Conservation (phyloP, 2,797 vertebrate genomes). For the Argentina silus region DNA sequence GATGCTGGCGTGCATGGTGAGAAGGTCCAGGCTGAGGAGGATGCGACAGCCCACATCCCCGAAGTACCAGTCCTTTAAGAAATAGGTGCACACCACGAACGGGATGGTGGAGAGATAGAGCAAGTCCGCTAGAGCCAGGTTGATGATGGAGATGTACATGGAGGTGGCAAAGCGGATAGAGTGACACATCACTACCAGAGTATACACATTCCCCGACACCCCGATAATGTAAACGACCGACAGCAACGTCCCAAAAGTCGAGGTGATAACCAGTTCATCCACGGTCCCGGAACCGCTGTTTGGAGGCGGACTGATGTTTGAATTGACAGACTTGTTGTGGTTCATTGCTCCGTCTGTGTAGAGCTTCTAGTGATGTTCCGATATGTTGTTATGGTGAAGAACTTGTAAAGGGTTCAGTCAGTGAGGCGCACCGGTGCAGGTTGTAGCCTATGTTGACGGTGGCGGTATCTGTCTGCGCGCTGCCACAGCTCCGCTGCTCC, state of each 20-base stretch:
- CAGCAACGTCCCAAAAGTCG: slow-evolving; percentile 87
- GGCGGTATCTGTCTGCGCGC: slow-evolving; percentile 17
- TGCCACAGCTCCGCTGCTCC: slow-evolving; percentile 28
- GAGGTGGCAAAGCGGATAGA: slow-evolving; percentile 87
- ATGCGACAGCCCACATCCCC: slow-evolving; percentile 89
- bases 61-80: slow-evolving; percentile 93
- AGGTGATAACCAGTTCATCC: slow-evolving; percentile 83
- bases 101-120: slow-evolving; percentile 93
- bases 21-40: slow-evolving; percentile 90
- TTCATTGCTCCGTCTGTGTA: slow-evolving; percentile 59
- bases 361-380: background rate
- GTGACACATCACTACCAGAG: slow-evolving; percentile 89
- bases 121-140: slow-evolving; percentile 89
- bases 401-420: slow-evolving; percentile 40
- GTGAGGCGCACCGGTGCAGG: slow-evolving; percentile 48
- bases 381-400: slow-evolving; percentile 20
- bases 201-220: slow-evolving; percentile 89
- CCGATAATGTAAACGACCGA: slow-evolving; percentile 87
- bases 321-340: slow-evolving; percentile 63
- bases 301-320: slow-evolving; percentile 50
- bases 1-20: slow-evolving; percentile 95
- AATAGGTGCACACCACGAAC: slow-evolving; percentile 91
- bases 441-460: slow-evolving; percentile 18
- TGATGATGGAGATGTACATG: slow-evolving; percentile 92
- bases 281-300: slow-evolving; percentile 56